phyloP scores from a whole-genome alignment of 2,113 vertebrate genomes.

The Synchiropus splendidus region DNA sequence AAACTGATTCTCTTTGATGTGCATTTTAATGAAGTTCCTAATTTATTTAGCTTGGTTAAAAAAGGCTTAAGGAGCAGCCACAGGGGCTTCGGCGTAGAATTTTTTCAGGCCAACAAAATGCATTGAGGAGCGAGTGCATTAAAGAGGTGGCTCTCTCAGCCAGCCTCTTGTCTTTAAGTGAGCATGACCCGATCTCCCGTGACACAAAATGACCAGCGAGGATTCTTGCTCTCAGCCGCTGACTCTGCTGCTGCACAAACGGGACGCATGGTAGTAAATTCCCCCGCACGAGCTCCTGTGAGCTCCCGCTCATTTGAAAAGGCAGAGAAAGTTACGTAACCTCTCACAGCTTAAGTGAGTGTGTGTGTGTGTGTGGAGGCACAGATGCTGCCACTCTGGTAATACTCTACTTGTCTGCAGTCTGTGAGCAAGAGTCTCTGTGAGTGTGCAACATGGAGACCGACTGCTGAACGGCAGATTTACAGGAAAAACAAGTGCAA shows the following conservation, averaged over 20 bases:
- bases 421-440: too few species aligned
- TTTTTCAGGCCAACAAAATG: too few species aligned
- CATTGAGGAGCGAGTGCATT: slow-evolving; percentile 4
- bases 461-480: slow-evolving; percentile 11
- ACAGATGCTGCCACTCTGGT: slow-evolving; percentile 39
- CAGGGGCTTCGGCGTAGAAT: background rate
- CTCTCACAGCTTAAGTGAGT: slow-evolving; percentile 39
- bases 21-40: background rate
- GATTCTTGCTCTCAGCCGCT: background rate
- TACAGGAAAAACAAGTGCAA: slow-evolving; percentile 19
- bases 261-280: slow-evolving; percentile 27
- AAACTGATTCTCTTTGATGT: too few species aligned
- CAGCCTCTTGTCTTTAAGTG: too few species aligned
- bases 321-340: slow-evolving; percentile 61
- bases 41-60: slow-evolving; percentile 1
- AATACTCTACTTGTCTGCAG: slow-evolving; percentile 22
- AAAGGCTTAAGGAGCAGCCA: background rate
- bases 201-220: slow-evolving; percentile 5
- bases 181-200: slow-evolving; percentile 23
- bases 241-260: slow-evolving; percentile 15
- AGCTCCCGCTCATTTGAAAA: slow-evolving; percentile 56
- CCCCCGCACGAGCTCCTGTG: slow-evolving; percentile 24
- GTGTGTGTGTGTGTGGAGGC: slow-evolving; percentile 32
- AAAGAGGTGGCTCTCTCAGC: too few species aligned
- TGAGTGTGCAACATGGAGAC: slow-evolving; percentile 14